A percentile compares a stretch with the other conserved stretches of the same genome.
phyloP scores from a whole-genome alignment of 2,888 invertebrate genomes.

The Schizaphis graminum region DNA sequence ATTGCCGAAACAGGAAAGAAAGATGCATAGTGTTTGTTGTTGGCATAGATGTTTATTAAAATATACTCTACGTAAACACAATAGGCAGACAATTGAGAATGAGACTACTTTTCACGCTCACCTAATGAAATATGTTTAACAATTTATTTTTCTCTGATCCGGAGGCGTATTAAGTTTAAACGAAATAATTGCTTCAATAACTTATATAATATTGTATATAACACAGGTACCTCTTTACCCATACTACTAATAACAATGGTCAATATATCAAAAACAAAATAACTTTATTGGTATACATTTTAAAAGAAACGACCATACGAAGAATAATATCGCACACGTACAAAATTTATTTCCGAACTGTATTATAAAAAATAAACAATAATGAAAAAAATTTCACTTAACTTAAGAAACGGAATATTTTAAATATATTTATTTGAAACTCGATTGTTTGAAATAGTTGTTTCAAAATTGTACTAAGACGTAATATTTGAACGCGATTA shows the following conservation, averaged over 20 bases:
- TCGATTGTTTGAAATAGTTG: constrained; percentile 13
- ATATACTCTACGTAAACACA: constrained; percentile 1
- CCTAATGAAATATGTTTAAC: constrained; percentile 29
- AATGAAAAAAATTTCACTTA: background rate
- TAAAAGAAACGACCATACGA: constrained; percentile 6
- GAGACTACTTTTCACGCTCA: constrained; percentile 38
- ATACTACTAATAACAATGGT: constrained; percentile 17
- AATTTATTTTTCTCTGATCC: constrained; percentile 37
- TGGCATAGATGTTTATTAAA: background rate
- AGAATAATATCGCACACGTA: background rate
- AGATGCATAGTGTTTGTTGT: background rate
- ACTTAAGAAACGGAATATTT: background rate
- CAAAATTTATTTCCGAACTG: background rate
- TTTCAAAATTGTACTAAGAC: background rate
- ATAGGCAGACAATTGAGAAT: background rate
- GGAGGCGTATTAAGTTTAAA: constrained; percentile 31
- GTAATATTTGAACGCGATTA: constrained; percentile 2
- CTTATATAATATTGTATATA: constrained; percentile 49
- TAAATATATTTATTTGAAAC: background rate
- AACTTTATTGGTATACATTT: background rate
- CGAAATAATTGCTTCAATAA: constrained; percentile 47
- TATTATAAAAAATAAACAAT: background rate
- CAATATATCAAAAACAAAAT: constrained; percentile 20
- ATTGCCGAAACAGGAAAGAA: background rate
- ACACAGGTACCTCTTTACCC: background rate